Evolutionary conservation across 2,888 invertebrate genomes (phyloP), one percentile per base, ranked within the genome.

Genomic region (Onchidella celtica): DNA sequence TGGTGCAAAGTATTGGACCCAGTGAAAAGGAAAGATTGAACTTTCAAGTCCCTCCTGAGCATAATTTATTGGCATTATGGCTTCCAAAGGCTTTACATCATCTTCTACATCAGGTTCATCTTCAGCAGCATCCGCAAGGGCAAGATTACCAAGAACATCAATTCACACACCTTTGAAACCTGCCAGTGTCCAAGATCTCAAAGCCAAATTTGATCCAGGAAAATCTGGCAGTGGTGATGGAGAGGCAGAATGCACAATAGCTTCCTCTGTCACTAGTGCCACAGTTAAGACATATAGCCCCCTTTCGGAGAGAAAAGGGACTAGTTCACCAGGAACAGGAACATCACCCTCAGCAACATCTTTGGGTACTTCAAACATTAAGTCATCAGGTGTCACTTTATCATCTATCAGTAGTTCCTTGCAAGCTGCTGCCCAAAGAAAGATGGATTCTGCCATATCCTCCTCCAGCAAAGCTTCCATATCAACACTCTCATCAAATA

Each of bases 131-230:
- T 47, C 81, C 21, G 11, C 73, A 1, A 59, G 79, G 17, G 21
- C 81, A 36, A 65, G 82, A 27, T 24, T 74, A 3, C 36, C 77
- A n/a, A 77, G 82, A 14, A 65, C 82, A 0, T 83, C 83, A n/a
- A 83, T 84, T 34, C 83, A 83, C 40, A 86, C 86, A 14, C 86
- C 86, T 0, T 77, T 86, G 6, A 85, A 87, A 68, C 87, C 87
- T 32, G 85, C 85, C n/a, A 88, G 87, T 77, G 84, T 88, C 24
- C 84, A 84, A 9, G 87, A 88, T 76, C 77, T 88, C 9, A 88
- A 86, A 77, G 87, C 85, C 17, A 88, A 85, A 83, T 88, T 88
- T 83, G 87, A 88, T 38, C 73, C 77, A 21, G 79, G 82, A 9
- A 85, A 84, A 68, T 29, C 40, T 9, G 80, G 69, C 6, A 36